Conservation (phyloP, 2,113 vertebrate genomes). For the Pardalotus punctatus region DNA sequence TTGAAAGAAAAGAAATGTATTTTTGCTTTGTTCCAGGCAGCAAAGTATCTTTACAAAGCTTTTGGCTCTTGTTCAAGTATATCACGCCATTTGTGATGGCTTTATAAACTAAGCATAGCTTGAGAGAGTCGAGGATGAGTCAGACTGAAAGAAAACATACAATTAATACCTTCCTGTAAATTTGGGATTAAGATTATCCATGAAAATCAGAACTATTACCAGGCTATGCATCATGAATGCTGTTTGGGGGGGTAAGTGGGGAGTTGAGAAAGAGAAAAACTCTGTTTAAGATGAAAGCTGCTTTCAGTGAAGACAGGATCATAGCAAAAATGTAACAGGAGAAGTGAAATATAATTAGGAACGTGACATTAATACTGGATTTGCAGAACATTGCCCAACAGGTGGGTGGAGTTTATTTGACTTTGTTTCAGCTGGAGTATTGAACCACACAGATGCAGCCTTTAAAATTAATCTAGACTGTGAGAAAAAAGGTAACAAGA, state of each 20-base stretch:
- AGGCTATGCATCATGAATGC: not conserved
- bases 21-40: not conserved
- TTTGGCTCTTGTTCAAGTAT: not conserved
- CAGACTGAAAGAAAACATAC: conserved; percentile 6
- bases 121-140: not conserved
- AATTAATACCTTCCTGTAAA: conserved; percentile 22
- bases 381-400: conserved; percentile 23
- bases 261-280: not conserved
- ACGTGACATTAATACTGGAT: conserved; percentile 44
- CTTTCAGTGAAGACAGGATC: not conserved
- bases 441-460: not conserved
- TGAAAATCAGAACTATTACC: not conserved
- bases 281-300: not conserved
- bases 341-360: conserved; percentile 46
- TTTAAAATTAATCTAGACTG: conserved; percentile 16
- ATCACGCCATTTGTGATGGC: not conserved
- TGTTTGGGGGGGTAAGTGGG: not conserved
- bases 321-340: conserved; percentile 33
- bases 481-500: conserved; percentile 22
- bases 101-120: conserved; percentile 16
- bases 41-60: not conserved
- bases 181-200: conserved; percentile 6
- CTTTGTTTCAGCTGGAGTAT: not conserved
- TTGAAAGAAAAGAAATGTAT: not conserved
- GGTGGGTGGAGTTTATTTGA: conserved; percentile 60